These are phyloP conservation scores for Podarcis cretensis DNA, from an alignment of 2,113 vertebrate species.

Conservation along the genomic window DNA sequence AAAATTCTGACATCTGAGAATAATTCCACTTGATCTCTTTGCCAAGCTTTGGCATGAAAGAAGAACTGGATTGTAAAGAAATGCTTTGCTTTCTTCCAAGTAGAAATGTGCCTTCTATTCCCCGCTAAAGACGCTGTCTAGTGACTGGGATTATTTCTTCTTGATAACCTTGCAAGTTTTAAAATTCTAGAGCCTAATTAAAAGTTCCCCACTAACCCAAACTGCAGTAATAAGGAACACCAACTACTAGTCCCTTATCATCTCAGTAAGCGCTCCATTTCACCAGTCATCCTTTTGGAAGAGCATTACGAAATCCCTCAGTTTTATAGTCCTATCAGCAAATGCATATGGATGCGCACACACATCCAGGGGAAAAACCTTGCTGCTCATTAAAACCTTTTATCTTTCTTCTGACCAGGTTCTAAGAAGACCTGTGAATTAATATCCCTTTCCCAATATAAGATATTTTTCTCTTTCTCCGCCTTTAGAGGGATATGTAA, in stretches of 20 bases:
- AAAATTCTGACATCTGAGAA: conserved; percentile 28
- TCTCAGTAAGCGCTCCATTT: conserved; percentile 65
- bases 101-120: conserved; percentile 36
- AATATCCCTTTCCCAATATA: conserved; percentile 56
- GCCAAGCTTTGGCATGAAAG: conserved; percentile 16
- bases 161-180: conserved; percentile 63
- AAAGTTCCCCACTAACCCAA: conserved; percentile 70
- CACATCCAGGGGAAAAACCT: not conserved
- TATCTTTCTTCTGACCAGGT: conserved; percentile 48
- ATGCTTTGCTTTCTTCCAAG: conserved; percentile 48
- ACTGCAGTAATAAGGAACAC: conserved; percentile 66
- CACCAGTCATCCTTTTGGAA: conserved; percentile 55
- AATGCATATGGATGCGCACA: conserved; percentile 34
- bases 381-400: conserved; percentile 39
- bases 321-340: conserved; percentile 43
- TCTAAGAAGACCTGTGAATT: conserved; percentile 55
- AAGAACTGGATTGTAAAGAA: conserved; percentile 43
- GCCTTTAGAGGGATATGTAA: conserved; percentile 49
- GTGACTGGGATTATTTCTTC: conserved; percentile 40
- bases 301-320: conserved; percentile 36
- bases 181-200: conserved; percentile 80
- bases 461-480: conserved; percentile 48
- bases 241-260: conserved; percentile 70
- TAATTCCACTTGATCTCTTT: conserved; percentile 32
- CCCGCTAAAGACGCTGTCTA: conserved; percentile 27